A percentile compares a stretch with the other conserved stretches of the same genome.
Conservation (phyloP, 2,113 vertebrate species). For the Leucoraja erinaceus region DNA sequence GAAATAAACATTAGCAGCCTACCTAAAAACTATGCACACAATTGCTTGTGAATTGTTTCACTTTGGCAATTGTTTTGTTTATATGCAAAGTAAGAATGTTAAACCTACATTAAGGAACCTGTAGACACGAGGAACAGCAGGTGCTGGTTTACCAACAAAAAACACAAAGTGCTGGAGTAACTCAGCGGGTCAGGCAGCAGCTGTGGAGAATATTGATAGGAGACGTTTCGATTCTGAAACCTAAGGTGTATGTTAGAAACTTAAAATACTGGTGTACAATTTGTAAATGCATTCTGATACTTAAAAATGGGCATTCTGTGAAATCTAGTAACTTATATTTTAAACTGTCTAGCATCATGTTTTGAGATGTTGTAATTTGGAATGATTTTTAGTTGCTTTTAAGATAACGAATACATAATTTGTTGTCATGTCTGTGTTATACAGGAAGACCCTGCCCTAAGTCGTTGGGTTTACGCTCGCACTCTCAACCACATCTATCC, state of each 20-base stretch:
- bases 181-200: no score
- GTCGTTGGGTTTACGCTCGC: slow-evolving; percentile 71
- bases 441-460: slow-evolving; percentile 80
- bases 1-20: no score
- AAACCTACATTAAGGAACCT: background rate
- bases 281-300: background rate
- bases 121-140: no score
- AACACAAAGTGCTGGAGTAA: no score
- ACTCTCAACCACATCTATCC: slow-evolving; percentile 57
- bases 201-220: no score
- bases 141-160: no score
- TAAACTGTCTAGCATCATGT: background rate
- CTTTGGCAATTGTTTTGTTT: background rate
- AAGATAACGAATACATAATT: background rate
- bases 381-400: background rate
- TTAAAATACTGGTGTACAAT: background rate
- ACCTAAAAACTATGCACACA: background rate
- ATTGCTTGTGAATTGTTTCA: background rate
- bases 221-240: no score
- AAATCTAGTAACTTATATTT: background rate
- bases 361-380: no score
- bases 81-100: background rate
- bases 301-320: background rate
- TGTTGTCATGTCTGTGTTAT: slow-evolving; percentile 25
- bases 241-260: background rate